phyloP scores from a whole-genome alignment of 2,888 invertebrate genomes.

The Brenthis daphne region DNA sequence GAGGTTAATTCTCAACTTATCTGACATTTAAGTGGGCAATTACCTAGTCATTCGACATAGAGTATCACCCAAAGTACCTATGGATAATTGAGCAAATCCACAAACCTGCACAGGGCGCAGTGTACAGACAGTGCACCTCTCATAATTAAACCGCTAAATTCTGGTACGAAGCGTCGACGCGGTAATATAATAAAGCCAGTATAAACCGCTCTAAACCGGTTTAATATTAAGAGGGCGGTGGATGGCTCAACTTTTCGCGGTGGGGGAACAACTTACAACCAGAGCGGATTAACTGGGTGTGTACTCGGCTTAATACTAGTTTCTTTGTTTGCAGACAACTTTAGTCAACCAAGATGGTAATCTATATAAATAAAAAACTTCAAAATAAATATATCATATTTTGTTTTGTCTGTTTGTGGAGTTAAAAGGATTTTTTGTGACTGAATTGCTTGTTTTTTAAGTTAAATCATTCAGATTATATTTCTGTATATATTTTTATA shows the following conservation, averaged over 20 bases:
- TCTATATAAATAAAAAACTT: not conserved
- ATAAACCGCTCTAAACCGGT: constrained; percentile 74
- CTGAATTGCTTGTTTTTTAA: too few species aligned
- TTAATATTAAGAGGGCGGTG: constrained; percentile 70
- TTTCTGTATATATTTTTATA: too few species aligned
- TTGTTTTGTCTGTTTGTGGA: too few species aligned
- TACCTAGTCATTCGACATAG: constrained; percentile 15
- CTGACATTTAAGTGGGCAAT: constrained; percentile 10
- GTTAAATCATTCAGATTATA: too few species aligned
- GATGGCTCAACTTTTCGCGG: constrained; percentile 68
- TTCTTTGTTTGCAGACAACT: constrained; percentile 59
- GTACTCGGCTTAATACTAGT: constrained; percentile 61
- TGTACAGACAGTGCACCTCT: constrained; percentile 33
- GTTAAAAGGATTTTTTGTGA: too few species aligned
- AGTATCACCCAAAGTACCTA: constrained; percentile 34
- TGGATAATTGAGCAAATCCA: constrained; percentile 44
- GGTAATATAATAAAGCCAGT: constrained; percentile 78
- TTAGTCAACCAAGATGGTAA: constrained; percentile 9
- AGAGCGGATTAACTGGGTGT: constrained; percentile 58
- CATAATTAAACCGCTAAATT: constrained; percentile 69
- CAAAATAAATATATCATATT: not conserved
- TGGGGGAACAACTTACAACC: constrained; percentile 60
- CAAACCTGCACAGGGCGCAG: constrained; percentile 31
- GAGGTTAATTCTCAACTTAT: constrained; percentile 11
- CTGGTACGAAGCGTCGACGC: constrained; percentile 60